Base-by-base conservation (phyloP, 2,888 invertebrate genomes). In the Villa cingulata region DNA sequence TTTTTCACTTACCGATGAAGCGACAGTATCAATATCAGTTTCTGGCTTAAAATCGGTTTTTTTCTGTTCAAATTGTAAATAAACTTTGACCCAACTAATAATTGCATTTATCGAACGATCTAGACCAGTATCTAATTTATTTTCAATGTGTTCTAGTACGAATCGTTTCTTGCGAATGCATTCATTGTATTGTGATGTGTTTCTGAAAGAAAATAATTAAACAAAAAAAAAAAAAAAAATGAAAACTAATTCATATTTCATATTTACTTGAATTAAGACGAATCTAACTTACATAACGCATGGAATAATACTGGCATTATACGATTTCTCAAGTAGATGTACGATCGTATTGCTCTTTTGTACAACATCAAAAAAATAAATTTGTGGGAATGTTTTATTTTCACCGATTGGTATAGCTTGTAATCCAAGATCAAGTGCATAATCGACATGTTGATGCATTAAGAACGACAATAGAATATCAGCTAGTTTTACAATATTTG, bases 41-140 rank as follows among this genome's bases (percentile, higher is more conserved):
- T 90, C 90, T 0, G 89, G 88, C 58, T 83, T 87, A 61, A 86
- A 97, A 70, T 97, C 97, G 0, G 85, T 86, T 68, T 94, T 95
- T 70, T 87, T 91, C 70, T 98, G 97, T 64, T 97, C 95, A 1
- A 80, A 80, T 66, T 89, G 86, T 18, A 98, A 73, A 58, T 92
- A 84, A 47, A 87, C 74, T 65, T 86, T 87, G 1, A 92, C 86
- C 89, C 94, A 97, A 43, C 88, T 86, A 50, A 88, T 81, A 20
- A 95, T 80, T 0, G 94, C 87, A 53, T 83, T 81, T 46, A 97
- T 75, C 3, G 91, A 85, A 45, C 88, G 78, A 64, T 92, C 89
- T 50, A 91, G 64, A 0, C 91, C 92, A 1, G 78, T 80, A 62
- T 96, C 96, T 51, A 98, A 72, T 70, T 96, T 96, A 50, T 77